Evolutionary conservation across 2,797 vertebrate species (phyloP).

Genomic region (Threskiornis aethiopicus): DNA sequence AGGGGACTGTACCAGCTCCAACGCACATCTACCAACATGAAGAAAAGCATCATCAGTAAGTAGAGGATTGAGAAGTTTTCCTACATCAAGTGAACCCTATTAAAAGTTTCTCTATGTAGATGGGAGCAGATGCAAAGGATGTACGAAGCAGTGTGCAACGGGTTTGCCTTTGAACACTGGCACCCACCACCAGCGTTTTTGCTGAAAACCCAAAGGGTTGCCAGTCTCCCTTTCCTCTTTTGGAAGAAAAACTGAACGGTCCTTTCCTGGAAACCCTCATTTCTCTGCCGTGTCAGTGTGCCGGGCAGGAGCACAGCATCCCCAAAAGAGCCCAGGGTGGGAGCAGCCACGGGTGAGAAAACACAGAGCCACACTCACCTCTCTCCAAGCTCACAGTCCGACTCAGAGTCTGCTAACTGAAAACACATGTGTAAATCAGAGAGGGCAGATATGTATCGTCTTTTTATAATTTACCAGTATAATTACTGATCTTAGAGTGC

Average conservation of each 20-base stretch:
- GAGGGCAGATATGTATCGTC: background rate
- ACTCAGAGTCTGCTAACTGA: constrained; percentile 62
- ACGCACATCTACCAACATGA: accelerated
- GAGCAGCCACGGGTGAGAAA: accelerated
- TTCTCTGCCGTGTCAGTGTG: background rate
- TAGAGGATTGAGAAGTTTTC: background rate
- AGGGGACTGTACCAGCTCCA: background rate
- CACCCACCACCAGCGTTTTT: accelerated
- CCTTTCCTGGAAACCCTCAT: background rate
- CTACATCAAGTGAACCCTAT: background rate
- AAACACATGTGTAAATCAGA: constrained; percentile 67
- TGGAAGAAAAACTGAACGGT: background rate
- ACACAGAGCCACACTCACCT: constrained; percentile 57
- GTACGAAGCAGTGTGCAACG: background rate
- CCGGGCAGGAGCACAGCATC: background rate
- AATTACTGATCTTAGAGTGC: background rate
- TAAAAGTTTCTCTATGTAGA: background rate
- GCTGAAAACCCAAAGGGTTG: background rate
- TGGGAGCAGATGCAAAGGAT: background rate
- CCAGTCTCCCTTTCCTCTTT: background rate
- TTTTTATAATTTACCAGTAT: background rate
- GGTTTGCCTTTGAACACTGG: background rate
- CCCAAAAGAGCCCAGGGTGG: background rate
- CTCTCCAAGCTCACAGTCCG: constrained; percentile 53
- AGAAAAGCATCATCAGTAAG: background rate